phyloP scores from a whole-genome alignment of 1,140 invertebrate genomes.

The Drosophila sproati region DNA sequence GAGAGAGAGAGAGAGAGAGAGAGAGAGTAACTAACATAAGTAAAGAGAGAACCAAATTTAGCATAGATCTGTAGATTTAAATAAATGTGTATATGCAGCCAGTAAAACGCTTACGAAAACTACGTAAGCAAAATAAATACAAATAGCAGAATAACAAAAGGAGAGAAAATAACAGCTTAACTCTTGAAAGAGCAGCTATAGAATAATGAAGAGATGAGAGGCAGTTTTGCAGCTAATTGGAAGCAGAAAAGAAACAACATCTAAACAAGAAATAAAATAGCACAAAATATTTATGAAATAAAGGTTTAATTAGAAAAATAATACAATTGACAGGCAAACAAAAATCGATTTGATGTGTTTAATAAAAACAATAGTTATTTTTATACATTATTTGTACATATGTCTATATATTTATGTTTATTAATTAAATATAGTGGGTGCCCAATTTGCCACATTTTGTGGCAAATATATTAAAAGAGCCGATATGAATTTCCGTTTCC shows the following conservation, averaged over 20 bases:
- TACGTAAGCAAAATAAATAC: background rate
- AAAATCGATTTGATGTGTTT: too few species aligned
- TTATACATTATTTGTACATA: background rate
- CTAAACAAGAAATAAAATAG: background rate
- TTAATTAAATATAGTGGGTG: conserved; percentile 3
- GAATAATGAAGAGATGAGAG: background rate
- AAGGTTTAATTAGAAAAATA: background rate
- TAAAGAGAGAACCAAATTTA: too few species aligned
- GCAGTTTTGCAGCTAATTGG: too few species aligned
- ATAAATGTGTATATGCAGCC: background rate
- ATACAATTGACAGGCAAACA: too few species aligned
- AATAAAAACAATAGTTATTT: too few species aligned
- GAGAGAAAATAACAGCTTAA: background rate
- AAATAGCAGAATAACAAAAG: background rate
- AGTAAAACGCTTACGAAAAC: too few species aligned
- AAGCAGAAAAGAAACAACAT: background rate
- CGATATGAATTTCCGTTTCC: conserved; percentile 72
- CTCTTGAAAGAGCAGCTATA: background rate
- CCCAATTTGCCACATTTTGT: conserved; percentile 53
- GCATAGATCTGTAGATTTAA: background rate
- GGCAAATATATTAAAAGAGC: conserved; percentile 74
- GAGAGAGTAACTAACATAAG: background rate
- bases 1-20: background rate
- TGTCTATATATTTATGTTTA: background rate
- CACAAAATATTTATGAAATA: too few species aligned